Evolutionary conservation across 2,888 invertebrate genomes (phyloP), one percentile per base, ranked within the genome.

Genomic region (Cephus spinipes): DNA sequence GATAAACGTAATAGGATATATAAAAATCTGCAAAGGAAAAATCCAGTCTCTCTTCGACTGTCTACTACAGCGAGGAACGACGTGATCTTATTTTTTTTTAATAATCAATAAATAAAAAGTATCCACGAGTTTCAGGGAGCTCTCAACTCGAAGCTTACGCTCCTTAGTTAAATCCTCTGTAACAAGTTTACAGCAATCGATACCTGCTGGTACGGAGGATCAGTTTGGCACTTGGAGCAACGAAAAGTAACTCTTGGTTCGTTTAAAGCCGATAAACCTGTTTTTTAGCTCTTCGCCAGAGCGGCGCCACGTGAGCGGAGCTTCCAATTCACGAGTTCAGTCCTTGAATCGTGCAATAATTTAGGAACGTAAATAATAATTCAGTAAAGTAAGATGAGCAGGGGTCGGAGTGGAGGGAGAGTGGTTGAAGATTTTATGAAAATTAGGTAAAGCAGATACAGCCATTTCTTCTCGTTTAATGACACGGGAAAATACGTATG

Each of bases 401-500:
- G 1, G 40, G 1, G 4, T 2, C 0, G 9, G 4, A 2, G 6
- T 4, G 40, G 40, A 15, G 9, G 34, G 34, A 32, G 3, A 32
- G 4, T 11, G 34, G 11, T 34, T 55, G 23, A 55, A 55, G 6
- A 55, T 23, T 23, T 23, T 55, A 55, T 23, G 23, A 23, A 32
- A 73, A 55, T 36, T 71, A 36, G 4, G 73, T 36, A 76, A 35
- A 30, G 40, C 32, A 55, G 73, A 15, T 23, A 76, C 32, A 73
- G 76, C 73, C 15, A 73, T 40, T 73, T 76, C 30, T 73, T n/a
- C 55, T 73, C 73, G 33, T 40, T 73, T 76, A 73, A 76, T 33
- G 55, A 33, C 30, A 71, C 55, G 23, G 55, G 15, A 73, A 73
- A 73, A n/a, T 73, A 73, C 34, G 69, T 55, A 73, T 76, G 36